Conservation (phyloP, 2,113 vertebrate species). For the Danionella cerebrum region DNA sequence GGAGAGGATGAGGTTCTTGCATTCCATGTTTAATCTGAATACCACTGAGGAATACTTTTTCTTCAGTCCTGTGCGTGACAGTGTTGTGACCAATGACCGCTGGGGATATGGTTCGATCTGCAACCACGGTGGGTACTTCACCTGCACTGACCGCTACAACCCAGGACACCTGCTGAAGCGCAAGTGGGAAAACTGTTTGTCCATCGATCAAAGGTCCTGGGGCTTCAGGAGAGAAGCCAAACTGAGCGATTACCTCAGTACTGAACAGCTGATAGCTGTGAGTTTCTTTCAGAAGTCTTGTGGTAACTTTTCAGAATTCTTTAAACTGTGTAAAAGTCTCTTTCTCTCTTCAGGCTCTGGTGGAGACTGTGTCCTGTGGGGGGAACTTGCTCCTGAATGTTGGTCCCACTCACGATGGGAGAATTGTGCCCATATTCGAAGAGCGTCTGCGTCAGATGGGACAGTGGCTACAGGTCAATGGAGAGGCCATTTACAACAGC, state of each 20-base stretch:
- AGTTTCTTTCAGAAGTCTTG: too few species aligned
- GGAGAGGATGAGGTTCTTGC: too few species aligned
- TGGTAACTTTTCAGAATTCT: too few species aligned
- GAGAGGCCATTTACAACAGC: conserved; percentile 81
- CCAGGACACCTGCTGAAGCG: conserved; percentile 79
- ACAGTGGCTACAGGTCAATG: conserved; percentile 82
- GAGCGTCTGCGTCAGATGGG: conserved; percentile 88
- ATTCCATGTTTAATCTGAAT: too few species aligned
- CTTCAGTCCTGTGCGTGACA: conserved; percentile 80
- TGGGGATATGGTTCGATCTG: conserved; percentile 82
- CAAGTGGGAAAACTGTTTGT: conserved; percentile 98
- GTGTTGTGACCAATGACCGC: conserved; percentile 91
- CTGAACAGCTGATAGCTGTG: conserved; percentile 35
- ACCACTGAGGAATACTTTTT: background rate
- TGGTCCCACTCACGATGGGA: conserved; percentile 82
- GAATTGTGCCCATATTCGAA: conserved; percentile 77
- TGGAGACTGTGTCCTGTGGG: conserved; percentile 86
- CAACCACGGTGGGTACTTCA: conserved; percentile 84
- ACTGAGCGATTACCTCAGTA: conserved; percentile 73
- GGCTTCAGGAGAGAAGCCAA: conserved; percentile 78
- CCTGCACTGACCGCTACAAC: conserved; percentile 83
- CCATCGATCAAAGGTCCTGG: conserved; percentile 83
- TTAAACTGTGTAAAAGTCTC: background rate
- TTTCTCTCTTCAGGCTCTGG: conserved; percentile 58
- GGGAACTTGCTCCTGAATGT: conserved; percentile 93